phyloP scores from a whole-genome alignment of 2,888 invertebrate genomes.

The Dasypogon diadema region DNA sequence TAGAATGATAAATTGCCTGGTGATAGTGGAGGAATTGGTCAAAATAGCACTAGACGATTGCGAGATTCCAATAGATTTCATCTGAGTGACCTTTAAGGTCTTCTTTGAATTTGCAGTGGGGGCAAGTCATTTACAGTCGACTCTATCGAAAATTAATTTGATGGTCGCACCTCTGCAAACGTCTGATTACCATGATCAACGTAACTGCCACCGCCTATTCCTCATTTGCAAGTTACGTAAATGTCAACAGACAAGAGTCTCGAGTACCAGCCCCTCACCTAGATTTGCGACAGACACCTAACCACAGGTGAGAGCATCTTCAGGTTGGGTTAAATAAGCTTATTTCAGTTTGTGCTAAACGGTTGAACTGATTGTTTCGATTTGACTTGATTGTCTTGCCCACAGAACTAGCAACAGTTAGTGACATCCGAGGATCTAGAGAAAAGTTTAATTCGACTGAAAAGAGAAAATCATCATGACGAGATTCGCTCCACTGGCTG shows the following conservation, averaged over 20 bases:
- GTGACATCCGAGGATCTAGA: no score
- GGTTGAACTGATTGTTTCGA: neutral
- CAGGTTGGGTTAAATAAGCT: neutral
- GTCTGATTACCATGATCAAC: neutral
- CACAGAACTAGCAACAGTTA: no score
- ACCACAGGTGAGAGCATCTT: neutral
- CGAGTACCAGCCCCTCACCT: slow-evolving; percentile 9
- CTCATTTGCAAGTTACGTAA: slow-evolving; percentile 47
- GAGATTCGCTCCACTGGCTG: slow-evolving; percentile 24
- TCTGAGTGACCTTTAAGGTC: slow-evolving; percentile 28
- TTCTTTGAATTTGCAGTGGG: no score
- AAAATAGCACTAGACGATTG: neutral
- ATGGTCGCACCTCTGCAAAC: slow-evolving; percentile 33
- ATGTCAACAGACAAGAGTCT: slow-evolving; percentile 19
- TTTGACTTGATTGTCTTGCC: neutral
- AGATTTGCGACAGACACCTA: neutral
- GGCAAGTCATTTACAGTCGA: no score
- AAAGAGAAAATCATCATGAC: slow-evolving; percentile 28
- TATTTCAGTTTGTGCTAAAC: slow-evolving; percentile 27
- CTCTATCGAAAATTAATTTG: neutral
- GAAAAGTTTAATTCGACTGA: no score
- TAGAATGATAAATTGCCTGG: slow-evolving; percentile 1
- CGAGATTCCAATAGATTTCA: neutral
- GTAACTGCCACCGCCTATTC: neutral
- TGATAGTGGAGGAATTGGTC: slow-evolving; percentile 8